Percentiles rank a stretch among this genome's conserved stretches.
These are phyloP conservation scores for Microctonus hyperodae DNA, from an alignment of 2,888 invertebrate genomes.

Conservation along the genomic window DNA sequence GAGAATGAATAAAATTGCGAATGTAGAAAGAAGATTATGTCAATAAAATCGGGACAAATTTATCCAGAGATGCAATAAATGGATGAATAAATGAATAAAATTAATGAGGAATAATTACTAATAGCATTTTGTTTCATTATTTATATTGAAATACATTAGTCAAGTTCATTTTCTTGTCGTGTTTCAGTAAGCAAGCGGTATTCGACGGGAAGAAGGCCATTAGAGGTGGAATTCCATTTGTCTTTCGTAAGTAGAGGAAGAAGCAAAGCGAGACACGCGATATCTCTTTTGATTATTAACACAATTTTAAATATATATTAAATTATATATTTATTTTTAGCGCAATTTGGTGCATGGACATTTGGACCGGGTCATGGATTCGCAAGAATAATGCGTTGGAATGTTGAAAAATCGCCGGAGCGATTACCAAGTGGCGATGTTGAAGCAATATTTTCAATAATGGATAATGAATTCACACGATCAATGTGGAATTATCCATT, in stretches of 20 bases:
- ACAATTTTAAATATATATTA: neutral
- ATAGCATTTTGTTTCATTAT: slow-evolving; percentile 31
- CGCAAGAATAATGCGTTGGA: slow-evolving; percentile 92
- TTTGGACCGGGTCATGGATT: slow-evolving; percentile 97
- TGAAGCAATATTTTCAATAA: slow-evolving; percentile 89
- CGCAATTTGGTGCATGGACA: slow-evolving; percentile 95
- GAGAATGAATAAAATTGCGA: too few species aligned
- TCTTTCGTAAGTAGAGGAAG: slow-evolving; percentile 85
- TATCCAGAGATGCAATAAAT: neutral
- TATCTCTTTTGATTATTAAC: slow-evolving; percentile 22
- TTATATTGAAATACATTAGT: slow-evolving; percentile 20
- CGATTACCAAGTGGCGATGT: slow-evolving; percentile 89
- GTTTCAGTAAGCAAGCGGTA: slow-evolving; percentile 88
- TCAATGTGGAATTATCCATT: slow-evolving; percentile 97
- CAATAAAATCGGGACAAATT: too few species aligned
- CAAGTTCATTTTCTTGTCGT: slow-evolving; percentile 39
- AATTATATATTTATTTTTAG: slow-evolving; percentile 65
- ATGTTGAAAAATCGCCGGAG: slow-evolving; percentile 87
- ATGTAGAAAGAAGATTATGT: neutral
- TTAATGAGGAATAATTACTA: slow-evolving; percentile 15
- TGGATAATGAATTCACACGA: slow-evolving; percentile 91
- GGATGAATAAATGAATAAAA: neutral
- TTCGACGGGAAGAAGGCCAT: slow-evolving; percentile 97
- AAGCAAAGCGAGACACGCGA: slow-evolving; percentile 23
- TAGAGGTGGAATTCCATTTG: slow-evolving; percentile 95